Percentiles rank a stretch among this genome's conserved stretches.
phyloP scores from a whole-genome alignment of 2,113 vertebrate genomes.

The Crotalus viridis region DNA sequence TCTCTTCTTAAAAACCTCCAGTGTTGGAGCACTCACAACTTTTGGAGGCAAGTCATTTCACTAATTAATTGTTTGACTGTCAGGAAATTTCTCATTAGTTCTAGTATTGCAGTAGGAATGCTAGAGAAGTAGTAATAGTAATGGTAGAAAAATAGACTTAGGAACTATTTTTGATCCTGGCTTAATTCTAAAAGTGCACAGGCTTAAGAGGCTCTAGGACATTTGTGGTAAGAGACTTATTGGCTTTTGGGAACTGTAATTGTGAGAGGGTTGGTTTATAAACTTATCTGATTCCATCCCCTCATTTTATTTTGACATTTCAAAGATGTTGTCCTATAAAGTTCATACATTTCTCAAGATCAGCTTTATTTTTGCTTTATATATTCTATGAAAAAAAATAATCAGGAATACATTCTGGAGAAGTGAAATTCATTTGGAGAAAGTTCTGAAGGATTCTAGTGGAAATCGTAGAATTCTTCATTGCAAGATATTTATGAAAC shows the following conservation, averaged over 20 bases:
- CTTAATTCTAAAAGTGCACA: background rate
- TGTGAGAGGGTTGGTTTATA: background rate
- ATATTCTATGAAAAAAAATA: background rate
- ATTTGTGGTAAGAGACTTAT: too few species aligned
- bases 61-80: too few species aligned
- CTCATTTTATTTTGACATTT: background rate
- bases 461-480: background rate
- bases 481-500: conserved; percentile 25
- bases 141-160: background rate
- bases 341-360: background rate
- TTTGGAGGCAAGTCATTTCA: too few species aligned
- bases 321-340: background rate
- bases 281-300: background rate
- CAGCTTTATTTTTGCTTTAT: background rate
- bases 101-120: background rate
- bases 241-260: background rate
- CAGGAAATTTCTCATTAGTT: too few species aligned
- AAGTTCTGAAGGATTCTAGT: background rate
- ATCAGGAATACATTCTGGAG: fast-evolving
- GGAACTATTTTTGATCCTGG: background rate
- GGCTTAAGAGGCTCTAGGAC: background rate
- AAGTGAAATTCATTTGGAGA: background rate
- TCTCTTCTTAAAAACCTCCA: too few species aligned
- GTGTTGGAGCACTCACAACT: too few species aligned
- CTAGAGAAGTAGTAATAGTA: background rate